phyloP scores from a whole-genome alignment of 2,888 invertebrate genomes.

The Thecocarcelia acutangulata region DNA sequence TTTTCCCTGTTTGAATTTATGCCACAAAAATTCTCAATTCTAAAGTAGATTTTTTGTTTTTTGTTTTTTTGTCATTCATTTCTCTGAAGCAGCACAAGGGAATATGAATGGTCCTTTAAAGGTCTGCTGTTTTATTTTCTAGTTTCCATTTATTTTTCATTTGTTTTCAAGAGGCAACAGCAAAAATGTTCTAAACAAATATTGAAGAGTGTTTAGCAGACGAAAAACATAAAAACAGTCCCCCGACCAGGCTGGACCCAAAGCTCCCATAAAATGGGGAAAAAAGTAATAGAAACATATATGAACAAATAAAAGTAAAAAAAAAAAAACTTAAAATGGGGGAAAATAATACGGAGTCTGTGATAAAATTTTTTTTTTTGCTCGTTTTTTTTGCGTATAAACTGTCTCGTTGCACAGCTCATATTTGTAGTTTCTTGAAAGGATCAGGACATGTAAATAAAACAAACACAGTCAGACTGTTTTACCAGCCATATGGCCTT shows the following conservation, averaged over 20 bases:
- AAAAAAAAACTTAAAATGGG: background rate
- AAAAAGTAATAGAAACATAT: too few species aligned
- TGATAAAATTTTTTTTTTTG: background rate
- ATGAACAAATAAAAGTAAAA: background rate
- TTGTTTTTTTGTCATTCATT: background rate
- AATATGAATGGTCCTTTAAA: slow-evolving; percentile 6
- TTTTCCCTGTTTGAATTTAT: too few species aligned
- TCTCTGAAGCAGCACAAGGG: background rate
- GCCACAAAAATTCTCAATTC: too few species aligned
- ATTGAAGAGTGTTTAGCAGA: slow-evolving; percentile 12
- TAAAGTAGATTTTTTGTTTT: too few species aligned
- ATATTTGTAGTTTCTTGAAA: slow-evolving; percentile 8
- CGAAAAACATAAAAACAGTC: too few species aligned
- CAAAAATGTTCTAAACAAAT: slow-evolving; percentile 25
- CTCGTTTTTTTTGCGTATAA: background rate
- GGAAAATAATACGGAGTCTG: background rate
- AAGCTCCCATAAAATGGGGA: background rate
- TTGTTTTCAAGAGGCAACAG: slow-evolving; percentile 5
- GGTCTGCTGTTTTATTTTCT: slow-evolving; percentile 1
- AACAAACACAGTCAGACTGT: background rate
- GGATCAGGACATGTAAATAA: background rate
- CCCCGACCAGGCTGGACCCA: background rate
- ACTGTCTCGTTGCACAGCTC: slow-evolving; percentile 14
- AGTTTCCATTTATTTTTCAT: slow-evolving; percentile 12
- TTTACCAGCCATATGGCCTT: background rate